Conservation (phyloP, 2,113 vertebrate species). For the Pedionomus torquatus region DNA sequence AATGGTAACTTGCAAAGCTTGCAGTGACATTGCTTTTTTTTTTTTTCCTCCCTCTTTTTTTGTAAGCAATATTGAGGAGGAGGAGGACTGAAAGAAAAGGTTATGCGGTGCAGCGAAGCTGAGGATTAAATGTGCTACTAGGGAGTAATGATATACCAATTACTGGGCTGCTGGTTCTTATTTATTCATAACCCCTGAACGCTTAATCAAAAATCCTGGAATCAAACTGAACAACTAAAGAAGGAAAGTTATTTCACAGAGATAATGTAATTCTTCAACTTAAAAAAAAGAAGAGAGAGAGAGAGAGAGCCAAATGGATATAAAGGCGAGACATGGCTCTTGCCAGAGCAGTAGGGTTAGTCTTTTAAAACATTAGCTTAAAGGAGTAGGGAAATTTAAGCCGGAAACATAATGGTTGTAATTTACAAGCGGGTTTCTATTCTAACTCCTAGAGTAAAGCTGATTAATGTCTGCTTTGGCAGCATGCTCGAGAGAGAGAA, state of each 20-base stretch:
- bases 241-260: slow-evolving; percentile 75
- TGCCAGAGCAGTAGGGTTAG: not conserved
- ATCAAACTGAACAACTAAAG: slow-evolving; percentile 76
- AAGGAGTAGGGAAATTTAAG: slow-evolving; percentile 9
- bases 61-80: slow-evolving; percentile 38
- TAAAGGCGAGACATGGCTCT: not conserved
- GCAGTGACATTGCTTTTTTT: slow-evolving; percentile 77
- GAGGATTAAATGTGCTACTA: slow-evolving; percentile 77
- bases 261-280: slow-evolving; percentile 59
- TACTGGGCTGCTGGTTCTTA: slow-evolving; percentile 71
- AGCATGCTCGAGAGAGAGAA: not conserved
- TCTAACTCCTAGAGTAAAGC: not conserved
- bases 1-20: slow-evolving; percentile 87
- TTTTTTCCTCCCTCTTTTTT: not conserved
- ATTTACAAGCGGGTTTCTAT: slow-evolving; percentile 11
- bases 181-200: slow-evolving; percentile 78
- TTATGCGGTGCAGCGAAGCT: slow-evolving; percentile 76
- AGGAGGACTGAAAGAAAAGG: slow-evolving; percentile 73
- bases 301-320: not conserved
- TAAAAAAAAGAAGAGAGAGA: not conserved
- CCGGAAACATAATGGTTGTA: slow-evolving; percentile 1
- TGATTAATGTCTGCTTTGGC: slow-evolving; percentile 42
- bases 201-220: slow-evolving; percentile 80
- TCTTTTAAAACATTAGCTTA: slow-evolving; percentile 57
- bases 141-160: slow-evolving; percentile 74